Evolutionary conservation across 2,113 vertebrate genomes (phyloP).

Genomic region (Steatornis caripensis): DNA sequence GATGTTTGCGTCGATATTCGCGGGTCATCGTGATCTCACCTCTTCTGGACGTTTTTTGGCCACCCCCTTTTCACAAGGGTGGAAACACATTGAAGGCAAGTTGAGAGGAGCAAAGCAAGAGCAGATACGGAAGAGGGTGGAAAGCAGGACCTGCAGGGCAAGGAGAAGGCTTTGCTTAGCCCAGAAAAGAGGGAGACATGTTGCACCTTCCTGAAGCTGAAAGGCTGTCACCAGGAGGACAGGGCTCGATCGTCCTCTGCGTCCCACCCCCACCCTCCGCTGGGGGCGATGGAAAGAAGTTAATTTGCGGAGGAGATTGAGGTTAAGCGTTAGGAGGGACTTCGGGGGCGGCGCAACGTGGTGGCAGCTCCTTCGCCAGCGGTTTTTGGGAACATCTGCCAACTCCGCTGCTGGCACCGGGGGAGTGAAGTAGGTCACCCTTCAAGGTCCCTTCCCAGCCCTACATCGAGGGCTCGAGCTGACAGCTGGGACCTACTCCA

Average conservation of each 20-base stretch:
- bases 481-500: conserved; percentile 28
- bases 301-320: conserved; percentile 42
- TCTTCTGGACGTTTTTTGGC: not conserved
- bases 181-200: not conserved
- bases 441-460: conserved; percentile 53
- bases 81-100: not conserved
- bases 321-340: conserved; percentile 12
- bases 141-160: not conserved
- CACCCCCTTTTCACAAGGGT: rapidly evolving
- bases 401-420: rapidly evolving
- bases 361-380: not conserved
- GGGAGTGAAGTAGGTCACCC: conserved; percentile 62
- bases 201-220: not conserved
- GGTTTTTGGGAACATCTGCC: conserved; percentile 43
- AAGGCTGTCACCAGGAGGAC: not conserved
- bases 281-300: not conserved
- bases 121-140: not conserved
- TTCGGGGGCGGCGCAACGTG: not conserved
- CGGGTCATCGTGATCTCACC: not conserved
- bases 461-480: not conserved
- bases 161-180: not conserved
- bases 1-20: not conserved
- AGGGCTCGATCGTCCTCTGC: not conserved
- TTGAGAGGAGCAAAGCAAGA: not conserved
- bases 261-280: too few relatives aligned